Evolutionary conservation across 1,140 invertebrate species (phyloP).

Genomic region (Neodiprion pinetum): DNA sequence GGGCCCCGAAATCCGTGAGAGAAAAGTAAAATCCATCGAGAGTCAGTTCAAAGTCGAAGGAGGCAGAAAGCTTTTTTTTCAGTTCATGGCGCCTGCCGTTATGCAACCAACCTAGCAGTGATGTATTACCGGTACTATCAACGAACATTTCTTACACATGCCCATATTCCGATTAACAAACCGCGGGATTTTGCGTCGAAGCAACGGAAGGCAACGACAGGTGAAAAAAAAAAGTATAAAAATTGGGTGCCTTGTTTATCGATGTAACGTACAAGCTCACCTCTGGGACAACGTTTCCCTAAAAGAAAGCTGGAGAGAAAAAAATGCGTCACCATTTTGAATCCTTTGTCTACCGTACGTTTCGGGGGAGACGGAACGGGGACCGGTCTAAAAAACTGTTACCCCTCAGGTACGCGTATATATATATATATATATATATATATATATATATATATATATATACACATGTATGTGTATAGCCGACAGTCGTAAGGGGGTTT

Average conservation of each 20-base stretch:
- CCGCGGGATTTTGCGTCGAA: no score
- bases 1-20: no score
- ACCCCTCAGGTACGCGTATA: constrained; percentile 32
- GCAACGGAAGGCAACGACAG: neutral
- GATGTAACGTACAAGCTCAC: no score
- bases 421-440: neutral
- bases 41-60: no score
- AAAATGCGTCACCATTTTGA: constrained; percentile 37
- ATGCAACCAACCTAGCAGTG: neutral
- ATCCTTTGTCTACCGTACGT: constrained; percentile 44
- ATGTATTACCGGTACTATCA: neutral
- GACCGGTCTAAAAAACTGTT: constrained; percentile 52
- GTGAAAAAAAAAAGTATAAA: constrained; percentile 19
- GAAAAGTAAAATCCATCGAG: no score
- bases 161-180: no score
- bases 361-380: constrained; percentile 23
- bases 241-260: no score
- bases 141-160: neutral
- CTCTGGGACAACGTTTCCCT: constrained; percentile 24
- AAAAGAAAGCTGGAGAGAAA: constrained; percentile 32
- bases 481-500: constrained; percentile 12
- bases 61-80: no score
- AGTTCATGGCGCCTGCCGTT: neutral
- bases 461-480: neutral
- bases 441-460: constrained; percentile 6